Conservation (phyloP, 2,113 vertebrate genomes). For the Brienomyrus longianalis region DNA sequence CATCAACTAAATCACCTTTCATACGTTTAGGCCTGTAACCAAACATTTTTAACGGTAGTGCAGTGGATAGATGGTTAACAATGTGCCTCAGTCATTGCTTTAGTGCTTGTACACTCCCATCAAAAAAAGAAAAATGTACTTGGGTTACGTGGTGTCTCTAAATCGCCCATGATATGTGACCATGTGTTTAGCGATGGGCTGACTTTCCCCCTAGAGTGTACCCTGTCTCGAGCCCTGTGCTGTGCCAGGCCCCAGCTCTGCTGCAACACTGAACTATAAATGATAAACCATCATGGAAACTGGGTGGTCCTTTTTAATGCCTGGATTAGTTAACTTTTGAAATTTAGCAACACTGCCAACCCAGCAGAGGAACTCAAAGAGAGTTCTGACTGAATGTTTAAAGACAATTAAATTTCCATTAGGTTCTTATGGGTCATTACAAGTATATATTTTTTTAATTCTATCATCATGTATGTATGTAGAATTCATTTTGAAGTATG, state of each 20-base stretch:
- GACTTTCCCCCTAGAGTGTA: not conserved
- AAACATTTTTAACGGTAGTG: not conserved
- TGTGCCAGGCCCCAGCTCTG: not conserved
- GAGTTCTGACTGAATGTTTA: not conserved
- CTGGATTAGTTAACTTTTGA: not conserved
- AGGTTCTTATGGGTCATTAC: not conserved
- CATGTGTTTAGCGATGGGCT: not conserved
- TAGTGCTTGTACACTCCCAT: not conserved
- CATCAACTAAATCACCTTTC: too few relatives aligned
- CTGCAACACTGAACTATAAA: not conserved
- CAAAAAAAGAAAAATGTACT: not conserved
- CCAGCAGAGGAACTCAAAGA: not conserved
- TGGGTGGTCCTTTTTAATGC: not conserved
- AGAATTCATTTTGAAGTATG: not conserved
- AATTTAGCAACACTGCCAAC: not conserved
- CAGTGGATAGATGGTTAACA: not conserved
- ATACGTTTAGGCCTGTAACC: not conserved
- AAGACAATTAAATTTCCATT: not conserved
- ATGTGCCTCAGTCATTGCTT: not conserved
- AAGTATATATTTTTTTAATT: not conserved
- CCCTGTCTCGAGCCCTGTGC: not conserved
- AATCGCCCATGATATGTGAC: not conserved
- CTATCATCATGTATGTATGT: not conserved
- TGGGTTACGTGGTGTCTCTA: not conserved
- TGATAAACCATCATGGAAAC: not conserved